A percentile compares a stretch with the other conserved stretches of the same genome.
Evolutionary conservation across 2,888 invertebrate genomes (phyloP).

Genomic region (Tholera decimalis): DNA sequence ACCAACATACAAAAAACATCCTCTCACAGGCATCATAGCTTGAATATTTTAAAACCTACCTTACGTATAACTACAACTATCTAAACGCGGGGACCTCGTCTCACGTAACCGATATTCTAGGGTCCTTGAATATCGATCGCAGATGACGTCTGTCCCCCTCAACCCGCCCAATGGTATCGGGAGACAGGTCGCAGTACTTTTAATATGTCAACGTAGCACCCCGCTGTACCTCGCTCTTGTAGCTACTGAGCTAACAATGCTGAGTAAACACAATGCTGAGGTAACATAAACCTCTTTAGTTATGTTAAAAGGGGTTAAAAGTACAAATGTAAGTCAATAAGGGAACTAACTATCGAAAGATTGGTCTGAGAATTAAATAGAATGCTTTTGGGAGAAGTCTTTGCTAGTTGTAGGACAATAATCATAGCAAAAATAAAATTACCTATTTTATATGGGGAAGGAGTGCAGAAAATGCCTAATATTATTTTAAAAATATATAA

Average conservation of each 20-base stretch:
- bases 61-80: background rate
- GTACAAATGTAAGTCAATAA: background rate
- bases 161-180: constrained; percentile 24
- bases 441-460: no score
- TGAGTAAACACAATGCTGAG: background rate
- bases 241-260: constrained; percentile 8
- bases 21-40: background rate
- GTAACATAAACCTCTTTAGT: background rate
- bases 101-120: constrained; percentile 43
- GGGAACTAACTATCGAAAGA: background rate
- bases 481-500: no score
- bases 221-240: constrained; percentile 4
- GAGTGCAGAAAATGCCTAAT: no score
- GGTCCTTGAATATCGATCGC: constrained; percentile 75
- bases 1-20: background rate
- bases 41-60: background rate
- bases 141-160: constrained; percentile 64
- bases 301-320: background rate
- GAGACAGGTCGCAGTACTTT: constrained; percentile 47
- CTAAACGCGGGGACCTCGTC: constrained; percentile 22
- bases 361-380: no score
- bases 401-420: no score
- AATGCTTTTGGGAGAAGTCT: no score
- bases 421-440: no score
- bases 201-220: constrained; percentile 31